Evolutionary conservation across 2,797 vertebrate species (phyloP), one percentile per base, ranked within the genome.

Genomic region (Scolopax bukidnonensis): DNA sequence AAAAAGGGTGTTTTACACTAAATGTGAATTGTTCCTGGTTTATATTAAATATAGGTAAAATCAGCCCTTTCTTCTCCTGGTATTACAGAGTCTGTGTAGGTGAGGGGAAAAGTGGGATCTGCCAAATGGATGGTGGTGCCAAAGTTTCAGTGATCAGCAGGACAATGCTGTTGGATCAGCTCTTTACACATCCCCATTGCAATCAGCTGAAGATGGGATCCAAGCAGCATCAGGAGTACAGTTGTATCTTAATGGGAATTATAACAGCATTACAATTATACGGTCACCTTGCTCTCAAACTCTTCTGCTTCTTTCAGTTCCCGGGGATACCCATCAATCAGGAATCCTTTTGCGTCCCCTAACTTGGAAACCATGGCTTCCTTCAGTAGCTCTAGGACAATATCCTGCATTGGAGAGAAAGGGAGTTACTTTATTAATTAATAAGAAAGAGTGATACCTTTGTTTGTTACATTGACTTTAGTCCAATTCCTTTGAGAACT

Each of bases 241-340:
- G 57, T 8, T 1, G 2, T 47, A 51, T 87, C 54, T 68, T 54
- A 50, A 59, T 2, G 68, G 56, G 33, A 60, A 19, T 38, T 48
- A 19, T 5, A 87, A 30, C 14, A 90, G 40, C 33, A 36, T 43
- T 69, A 82, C 1, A 3, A 43, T 20, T 54, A 23, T 7, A 18
- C 24, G 65, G 93, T 98, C 89, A 99, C 99, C 99, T 98, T 98
- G 82, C 93, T 97, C 61, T 99, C 98, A 89, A 99, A 99, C 81
- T 98, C 98, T 97, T 99, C 97, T 2, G 98, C 99, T 70, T 99
- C 99, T n/a, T 97, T 98, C 91, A 98, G 89, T 65, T 99, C 99
- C 59, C 96, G 97, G n/a, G 99, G 99, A 95, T 99, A 99, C 28
- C 98, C 98, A 36, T 98, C 97, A 8, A 99, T 95, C 95, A 99